Conservation (phyloP, 2,797 vertebrate species). For the Zonotrichia albicollis region DNA sequence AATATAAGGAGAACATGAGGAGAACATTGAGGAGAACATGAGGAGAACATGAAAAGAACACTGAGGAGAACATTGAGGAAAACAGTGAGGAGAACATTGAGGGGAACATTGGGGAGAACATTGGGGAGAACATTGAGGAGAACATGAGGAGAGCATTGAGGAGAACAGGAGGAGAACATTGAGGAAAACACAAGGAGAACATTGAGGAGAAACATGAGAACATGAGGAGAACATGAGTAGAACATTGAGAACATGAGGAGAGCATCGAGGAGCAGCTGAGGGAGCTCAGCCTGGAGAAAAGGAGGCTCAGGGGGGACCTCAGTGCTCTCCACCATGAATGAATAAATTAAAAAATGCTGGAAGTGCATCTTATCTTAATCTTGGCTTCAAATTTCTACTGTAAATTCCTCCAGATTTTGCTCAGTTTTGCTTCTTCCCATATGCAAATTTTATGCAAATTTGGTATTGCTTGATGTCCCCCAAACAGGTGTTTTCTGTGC, state of each 20-base stretch:
- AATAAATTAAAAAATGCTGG: neutral
- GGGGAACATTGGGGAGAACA: too few species aligned
- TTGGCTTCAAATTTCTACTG: neutral
- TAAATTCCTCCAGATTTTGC: neutral
- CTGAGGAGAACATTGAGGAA: too few species aligned
- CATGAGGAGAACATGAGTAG: neutral
- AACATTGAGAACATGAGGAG: neutral
- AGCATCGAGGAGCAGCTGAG: neutral
- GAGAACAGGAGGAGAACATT: too few species aligned
- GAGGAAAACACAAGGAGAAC: neutral
- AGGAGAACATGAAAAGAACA: too few species aligned
- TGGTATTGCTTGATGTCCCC: too few species aligned
- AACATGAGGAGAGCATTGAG: too few species aligned
- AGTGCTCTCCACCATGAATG: neutral
- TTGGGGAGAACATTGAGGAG: too few species aligned
- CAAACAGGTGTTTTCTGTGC: neutral
- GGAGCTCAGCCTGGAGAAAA: neutral
- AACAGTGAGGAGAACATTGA: too few species aligned
- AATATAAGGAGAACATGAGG: too few species aligned
- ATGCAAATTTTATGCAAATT: neutral
- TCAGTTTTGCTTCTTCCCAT: neutral
- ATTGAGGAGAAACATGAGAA: neutral
- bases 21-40: too few species aligned
- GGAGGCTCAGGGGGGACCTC: neutral
- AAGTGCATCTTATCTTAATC: too few species aligned